A percentile compares a stretch with the other conserved stretches of the same genome.
Conservation (phyloP, 2,888 invertebrate species). For the Platycheirus rosarum region DNA sequence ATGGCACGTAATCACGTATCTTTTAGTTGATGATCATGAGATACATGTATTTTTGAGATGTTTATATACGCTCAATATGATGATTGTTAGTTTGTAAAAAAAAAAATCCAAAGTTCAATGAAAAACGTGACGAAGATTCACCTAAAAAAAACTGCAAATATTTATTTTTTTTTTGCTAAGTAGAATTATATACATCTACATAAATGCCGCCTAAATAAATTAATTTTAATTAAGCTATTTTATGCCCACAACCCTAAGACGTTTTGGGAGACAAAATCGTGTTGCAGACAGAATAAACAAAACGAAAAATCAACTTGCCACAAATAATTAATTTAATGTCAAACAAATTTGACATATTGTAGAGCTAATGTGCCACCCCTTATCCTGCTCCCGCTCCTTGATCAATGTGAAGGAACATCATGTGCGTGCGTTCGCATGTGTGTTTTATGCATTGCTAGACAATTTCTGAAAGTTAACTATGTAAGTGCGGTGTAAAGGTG, state of each 20-base stretch:
- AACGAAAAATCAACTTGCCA: conserved; percentile 7
- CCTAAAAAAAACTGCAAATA: no score
- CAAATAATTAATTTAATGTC: conserved; percentile 58
- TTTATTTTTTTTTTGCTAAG: no score
- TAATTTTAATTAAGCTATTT: no score
- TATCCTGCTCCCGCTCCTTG: not conserved
- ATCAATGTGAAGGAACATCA: not conserved
- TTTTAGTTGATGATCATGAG: conserved; percentile 26
- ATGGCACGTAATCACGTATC: conserved; percentile 67
- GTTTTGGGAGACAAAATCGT: no score
- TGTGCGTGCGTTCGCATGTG: conserved; percentile 11
- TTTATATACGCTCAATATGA: conserved; percentile 3
- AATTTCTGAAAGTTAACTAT: not conserved
- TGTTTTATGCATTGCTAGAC: conserved; percentile 7
- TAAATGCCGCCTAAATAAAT: no score
- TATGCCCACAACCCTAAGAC: not conserved
- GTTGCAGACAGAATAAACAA: not conserved
- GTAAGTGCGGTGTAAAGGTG: conserved; percentile 39
- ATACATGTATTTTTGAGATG: conserved; percentile 14
- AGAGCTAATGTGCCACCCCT: no score
- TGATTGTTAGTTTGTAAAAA: not conserved
- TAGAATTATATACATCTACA: no score
- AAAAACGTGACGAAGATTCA: not conserved
- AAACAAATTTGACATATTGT: conserved; percentile 63
- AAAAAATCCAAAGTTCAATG: not conserved